Conservation (phyloP, 30 jellyfish, hydroid and myxozoan genomes). For the Turritopsis dohrnii region DNA sequence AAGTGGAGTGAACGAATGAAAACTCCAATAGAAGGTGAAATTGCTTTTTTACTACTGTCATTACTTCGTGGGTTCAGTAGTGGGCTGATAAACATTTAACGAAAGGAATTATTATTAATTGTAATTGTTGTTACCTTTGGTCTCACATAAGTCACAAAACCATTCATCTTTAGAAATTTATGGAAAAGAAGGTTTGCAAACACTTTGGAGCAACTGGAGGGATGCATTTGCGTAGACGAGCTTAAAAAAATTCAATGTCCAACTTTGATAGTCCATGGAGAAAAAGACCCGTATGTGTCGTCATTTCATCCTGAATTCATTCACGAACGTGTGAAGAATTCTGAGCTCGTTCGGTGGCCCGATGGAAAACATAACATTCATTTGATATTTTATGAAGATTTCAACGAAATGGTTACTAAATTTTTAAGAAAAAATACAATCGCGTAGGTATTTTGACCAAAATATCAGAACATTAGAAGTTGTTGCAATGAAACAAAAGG, state of each 20-base stretch:
- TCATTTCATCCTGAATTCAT: slow-evolving; percentile 53
- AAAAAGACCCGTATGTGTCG: slow-evolving; percentile 58
- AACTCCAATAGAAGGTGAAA: slow-evolving; percentile 64
- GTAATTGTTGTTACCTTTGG: neutral
- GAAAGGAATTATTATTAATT: neutral
- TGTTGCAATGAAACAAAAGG: too few species aligned
- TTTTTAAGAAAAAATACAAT: slow-evolving; percentile 32
- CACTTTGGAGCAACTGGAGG: slow-evolving; percentile 66
- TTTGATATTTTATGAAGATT: slow-evolving; percentile 50
- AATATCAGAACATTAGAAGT: too few species aligned
- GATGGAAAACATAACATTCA: slow-evolving; percentile 79
- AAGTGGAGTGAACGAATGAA: slow-evolving; percentile 79
- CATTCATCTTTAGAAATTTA: slow-evolving; percentile 64
- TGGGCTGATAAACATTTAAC: too few species aligned
- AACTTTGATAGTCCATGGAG: slow-evolving; percentile 69
- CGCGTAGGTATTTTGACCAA: neutral
- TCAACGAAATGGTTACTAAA: slow-evolving; percentile 45
- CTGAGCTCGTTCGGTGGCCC: slow-evolving; percentile 38
- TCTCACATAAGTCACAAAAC: too few species aligned
- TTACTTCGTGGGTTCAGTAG: neutral
- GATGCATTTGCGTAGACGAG: slow-evolving; percentile 55
- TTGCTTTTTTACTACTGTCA: neutral
- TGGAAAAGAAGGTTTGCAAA: slow-evolving; percentile 72
- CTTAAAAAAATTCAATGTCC: slow-evolving; percentile 62
- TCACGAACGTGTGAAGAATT: slow-evolving; percentile 37